Conservation (phyloP, 2,113 vertebrate genomes). For the Otus sunia region DNA sequence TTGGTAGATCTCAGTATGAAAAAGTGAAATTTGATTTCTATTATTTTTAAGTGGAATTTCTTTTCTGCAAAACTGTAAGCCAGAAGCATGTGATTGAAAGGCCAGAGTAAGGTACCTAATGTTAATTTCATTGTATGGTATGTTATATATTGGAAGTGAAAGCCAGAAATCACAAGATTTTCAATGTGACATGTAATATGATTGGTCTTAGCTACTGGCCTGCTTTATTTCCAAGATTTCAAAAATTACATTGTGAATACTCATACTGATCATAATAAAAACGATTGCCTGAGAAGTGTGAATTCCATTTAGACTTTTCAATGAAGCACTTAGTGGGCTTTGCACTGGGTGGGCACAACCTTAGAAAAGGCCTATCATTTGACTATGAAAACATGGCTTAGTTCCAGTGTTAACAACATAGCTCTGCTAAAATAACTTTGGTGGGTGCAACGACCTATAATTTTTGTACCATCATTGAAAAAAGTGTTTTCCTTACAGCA, state of each 20-base stretch:
- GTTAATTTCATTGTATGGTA: conserved; percentile 29
- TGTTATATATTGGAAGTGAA: background rate
- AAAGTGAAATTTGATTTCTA: conserved; percentile 30
- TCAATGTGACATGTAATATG: background rate
- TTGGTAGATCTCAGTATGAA: background rate
- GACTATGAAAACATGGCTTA: conserved; percentile 62
- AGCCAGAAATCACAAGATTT: conserved; percentile 52
- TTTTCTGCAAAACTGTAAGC: background rate
- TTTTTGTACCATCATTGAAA: conserved; percentile 7
- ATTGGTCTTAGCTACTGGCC: conserved; percentile 21
- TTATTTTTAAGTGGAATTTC: conserved; percentile 23
- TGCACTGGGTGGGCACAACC: conserved; percentile 17
- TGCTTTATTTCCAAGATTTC: conserved; percentile 31
- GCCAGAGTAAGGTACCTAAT: conserved; percentile 3
- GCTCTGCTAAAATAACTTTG: conserved; percentile 48
- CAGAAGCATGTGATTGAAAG: conserved; percentile 16
- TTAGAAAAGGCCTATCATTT: conserved; percentile 53
- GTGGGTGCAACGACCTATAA: background rate
- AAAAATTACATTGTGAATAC: conserved; percentile 40
- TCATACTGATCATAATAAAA: conserved; percentile 55
- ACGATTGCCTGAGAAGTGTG: conserved; percentile 26
- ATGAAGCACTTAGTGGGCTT: conserved; percentile 46
- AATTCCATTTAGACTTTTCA: conserved; percentile 58
- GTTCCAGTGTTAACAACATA: conserved; percentile 43
- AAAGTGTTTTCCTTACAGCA: background rate